phyloP scores from a whole-genome alignment of 2,888 invertebrate genomes.

The Deilephila porcellus region DNA sequence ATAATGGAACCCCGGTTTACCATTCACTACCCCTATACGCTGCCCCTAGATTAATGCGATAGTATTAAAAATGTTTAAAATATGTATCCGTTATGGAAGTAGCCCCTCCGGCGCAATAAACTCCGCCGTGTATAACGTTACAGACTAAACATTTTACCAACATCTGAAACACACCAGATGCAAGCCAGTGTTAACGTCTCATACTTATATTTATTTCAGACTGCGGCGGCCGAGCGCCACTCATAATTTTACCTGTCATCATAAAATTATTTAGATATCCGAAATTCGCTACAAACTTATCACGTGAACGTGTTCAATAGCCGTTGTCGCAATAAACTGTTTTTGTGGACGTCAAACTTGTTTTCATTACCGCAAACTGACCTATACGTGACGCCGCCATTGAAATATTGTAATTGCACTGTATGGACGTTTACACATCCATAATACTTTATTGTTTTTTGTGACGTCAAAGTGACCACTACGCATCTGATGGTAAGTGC shows the following conservation, averaged over 20 bases:
- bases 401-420: not conserved
- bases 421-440: not conserved
- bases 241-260: conserved; percentile 68
- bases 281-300: conserved; percentile 34
- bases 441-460: no score
- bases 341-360: not conserved
- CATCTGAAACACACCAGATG: conserved; percentile 6
- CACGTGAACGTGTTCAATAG: not conserved
- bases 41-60: no score
- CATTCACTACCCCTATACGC: no score
- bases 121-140: not conserved
- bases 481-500: no score
- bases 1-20: no score
- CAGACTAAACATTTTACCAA: conserved; percentile 15
- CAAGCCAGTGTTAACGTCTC: not conserved
- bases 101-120: not conserved
- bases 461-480: no score
- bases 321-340: not conserved
- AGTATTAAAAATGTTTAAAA: no score
- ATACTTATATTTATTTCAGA: conserved; percentile 29
- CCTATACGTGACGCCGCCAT: not conserved
- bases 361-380: not conserved
- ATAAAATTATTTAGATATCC: conserved; percentile 71
- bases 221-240: conserved; percentile 53
- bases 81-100: no score